Conservation (phyloP, 2,888 invertebrate genomes). For the Synanthedon formicaeformis region DNA sequence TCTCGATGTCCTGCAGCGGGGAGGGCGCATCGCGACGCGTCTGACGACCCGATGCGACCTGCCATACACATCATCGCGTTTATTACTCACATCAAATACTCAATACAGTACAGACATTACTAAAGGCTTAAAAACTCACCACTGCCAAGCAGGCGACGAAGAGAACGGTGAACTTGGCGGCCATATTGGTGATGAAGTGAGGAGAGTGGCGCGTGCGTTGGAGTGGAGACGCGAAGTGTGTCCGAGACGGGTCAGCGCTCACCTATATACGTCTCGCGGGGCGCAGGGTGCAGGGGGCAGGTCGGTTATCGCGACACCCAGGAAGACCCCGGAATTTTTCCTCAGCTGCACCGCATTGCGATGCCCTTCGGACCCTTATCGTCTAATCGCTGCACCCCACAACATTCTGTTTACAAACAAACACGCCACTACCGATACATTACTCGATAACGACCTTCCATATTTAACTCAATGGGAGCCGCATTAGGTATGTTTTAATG, state of each 20-base stretch:
- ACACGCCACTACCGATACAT: background rate
- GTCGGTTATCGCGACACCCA: background rate
- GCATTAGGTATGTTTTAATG: too few species aligned
- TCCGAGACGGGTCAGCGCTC: constrained; percentile 1
- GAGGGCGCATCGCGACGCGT: constrained; percentile 41
- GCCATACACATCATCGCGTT: too few species aligned
- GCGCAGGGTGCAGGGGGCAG: constrained; percentile 4
- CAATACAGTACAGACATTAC: too few species aligned
- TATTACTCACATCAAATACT: too few species aligned
- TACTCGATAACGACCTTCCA: background rate
- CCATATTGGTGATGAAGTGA: constrained; percentile 23
- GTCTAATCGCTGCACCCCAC: background rate
- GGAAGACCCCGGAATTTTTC: background rate
- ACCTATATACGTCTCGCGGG: constrained; percentile 1
- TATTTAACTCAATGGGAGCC: too few species aligned
- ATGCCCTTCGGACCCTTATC: background rate
- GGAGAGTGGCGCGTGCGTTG: constrained; percentile 21
- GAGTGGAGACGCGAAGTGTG: constrained; percentile 20
- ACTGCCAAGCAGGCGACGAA: constrained; percentile 42
- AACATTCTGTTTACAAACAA: background rate
- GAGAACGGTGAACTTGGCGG: constrained; percentile 35
- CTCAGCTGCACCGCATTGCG: background rate
- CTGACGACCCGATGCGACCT: background rate
- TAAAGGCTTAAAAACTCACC: constrained; percentile 25
- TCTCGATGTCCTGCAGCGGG: constrained; percentile 35